Conservation (phyloP, 2,113 vertebrate genomes). For the Archilochus colubris region DNA sequence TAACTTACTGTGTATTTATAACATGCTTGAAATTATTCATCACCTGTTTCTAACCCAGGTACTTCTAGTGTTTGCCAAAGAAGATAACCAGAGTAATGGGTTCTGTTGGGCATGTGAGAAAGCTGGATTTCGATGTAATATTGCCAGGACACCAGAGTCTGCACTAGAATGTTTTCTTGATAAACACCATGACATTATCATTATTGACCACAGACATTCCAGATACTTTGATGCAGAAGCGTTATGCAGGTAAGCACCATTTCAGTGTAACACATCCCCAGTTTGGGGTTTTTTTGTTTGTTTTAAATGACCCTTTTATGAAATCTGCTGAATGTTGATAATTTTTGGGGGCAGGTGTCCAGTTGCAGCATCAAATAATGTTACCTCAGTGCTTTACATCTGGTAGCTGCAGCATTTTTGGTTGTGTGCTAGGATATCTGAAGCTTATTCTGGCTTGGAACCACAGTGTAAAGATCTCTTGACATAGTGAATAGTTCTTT, state of each 20-base stretch:
- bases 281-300: not conserved
- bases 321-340: accelerated
- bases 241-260: slow-evolving; percentile 87
- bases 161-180: slow-evolving; percentile 91
- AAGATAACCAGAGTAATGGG: slow-evolving; percentile 92
- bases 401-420: not conserved
- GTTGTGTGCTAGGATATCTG: not conserved
- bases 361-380: not conserved
- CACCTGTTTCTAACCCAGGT: slow-evolving; percentile 79
- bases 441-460: not conserved
- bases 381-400: not conserved
- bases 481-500: not conserved
- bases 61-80: slow-evolving; percentile 98
- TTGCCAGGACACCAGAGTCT: slow-evolving; percentile 85
- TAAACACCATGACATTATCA: slow-evolving; percentile 93
- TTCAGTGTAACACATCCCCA: not conserved
- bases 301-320: not conserved
- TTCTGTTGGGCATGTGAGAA: slow-evolving; percentile 96
- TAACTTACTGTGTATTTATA: not conserved
- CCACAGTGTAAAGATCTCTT: not conserved
- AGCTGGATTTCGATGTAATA: slow-evolving; percentile 87
- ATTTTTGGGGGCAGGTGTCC: not conserved
- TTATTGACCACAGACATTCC: slow-evolving; percentile 95
- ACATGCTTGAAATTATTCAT: not conserved
- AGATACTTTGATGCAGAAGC: slow-evolving; percentile 92